Conservation (phyloP, 2,888 invertebrate species). For the Azorinus chamasolen region DNA sequence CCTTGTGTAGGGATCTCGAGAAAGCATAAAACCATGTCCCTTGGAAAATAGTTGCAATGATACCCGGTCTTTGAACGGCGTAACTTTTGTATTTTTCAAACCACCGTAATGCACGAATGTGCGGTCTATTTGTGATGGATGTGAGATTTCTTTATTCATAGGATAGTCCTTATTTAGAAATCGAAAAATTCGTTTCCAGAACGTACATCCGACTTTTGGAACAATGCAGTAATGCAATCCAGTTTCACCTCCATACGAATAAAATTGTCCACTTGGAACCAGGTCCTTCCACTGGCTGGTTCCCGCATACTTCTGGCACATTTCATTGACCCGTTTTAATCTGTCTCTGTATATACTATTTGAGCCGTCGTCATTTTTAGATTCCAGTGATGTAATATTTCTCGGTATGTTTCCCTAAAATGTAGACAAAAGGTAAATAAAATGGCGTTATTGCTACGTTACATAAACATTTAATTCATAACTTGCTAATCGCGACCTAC, state of each 20-base stretch:
- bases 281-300: not conserved
- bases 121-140: conserved; percentile 58
- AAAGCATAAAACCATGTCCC: conserved; percentile 59
- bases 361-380: no score
- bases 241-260: not conserved
- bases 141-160: not conserved
- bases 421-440: no score
- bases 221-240: conserved; percentile 2
- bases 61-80: conserved; percentile 1
- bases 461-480: no score
- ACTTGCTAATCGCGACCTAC: no score
- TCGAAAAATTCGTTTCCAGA: conserved; percentile 49
- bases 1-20: conserved; percentile 61
- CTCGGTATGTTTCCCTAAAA: no score
- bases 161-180: conserved; percentile 38
- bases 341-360: not conserved
- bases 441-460: no score
- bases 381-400: no score
- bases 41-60: conserved; percentile 21
- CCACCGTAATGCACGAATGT: conserved; percentile 43
- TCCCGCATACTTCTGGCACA: not conserved
- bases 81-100: conserved; percentile 12
- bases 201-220: conserved; percentile 45
- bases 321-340: not conserved
- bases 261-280: not conserved